Evolutionary conservation across 2,113 vertebrate genomes (phyloP).

Genomic region (Mirza zaza): DNA sequence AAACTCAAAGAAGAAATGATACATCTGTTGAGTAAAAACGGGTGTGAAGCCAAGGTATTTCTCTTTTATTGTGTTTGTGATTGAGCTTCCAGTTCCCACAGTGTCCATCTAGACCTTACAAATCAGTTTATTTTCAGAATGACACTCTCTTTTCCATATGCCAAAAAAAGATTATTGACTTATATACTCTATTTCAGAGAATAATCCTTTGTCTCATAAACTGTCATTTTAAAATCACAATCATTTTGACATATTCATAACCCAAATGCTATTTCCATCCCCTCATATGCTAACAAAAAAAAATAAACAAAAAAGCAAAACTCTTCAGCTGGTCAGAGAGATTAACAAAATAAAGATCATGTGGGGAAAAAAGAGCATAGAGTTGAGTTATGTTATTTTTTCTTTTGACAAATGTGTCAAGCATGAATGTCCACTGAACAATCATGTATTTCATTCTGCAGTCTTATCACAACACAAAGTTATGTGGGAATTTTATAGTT

Average conservation of each 20-base stretch:
- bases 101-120: background rate
- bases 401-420: background rate
- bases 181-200: background rate
- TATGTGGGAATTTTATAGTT: slow-evolving; percentile 51
- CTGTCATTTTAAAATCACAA: slow-evolving; percentile 15
- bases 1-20: background rate
- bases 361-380: background rate
- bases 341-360: slow-evolving; percentile 34
- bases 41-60: background rate
- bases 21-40: background rate
- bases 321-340: background rate
- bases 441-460: slow-evolving; percentile 21
- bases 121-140: slow-evolving; percentile 12
- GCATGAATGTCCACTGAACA: background rate
- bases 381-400: slow-evolving; percentile 19
- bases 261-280: background rate
- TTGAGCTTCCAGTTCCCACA: background rate
- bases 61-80: background rate
- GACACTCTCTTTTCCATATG: background rate
- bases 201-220: background rate
- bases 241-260: slow-evolving; percentile 1
- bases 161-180: slow-evolving; percentile 4
- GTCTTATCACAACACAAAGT: slow-evolving; percentile 39
- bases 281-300: background rate
- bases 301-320: background rate